Percentiles rank a stretch among this genome's conserved stretches.
Evolutionary conservation across 2,888 invertebrate species (phyloP).

Genomic region (Drosophila vallismaia): DNA sequence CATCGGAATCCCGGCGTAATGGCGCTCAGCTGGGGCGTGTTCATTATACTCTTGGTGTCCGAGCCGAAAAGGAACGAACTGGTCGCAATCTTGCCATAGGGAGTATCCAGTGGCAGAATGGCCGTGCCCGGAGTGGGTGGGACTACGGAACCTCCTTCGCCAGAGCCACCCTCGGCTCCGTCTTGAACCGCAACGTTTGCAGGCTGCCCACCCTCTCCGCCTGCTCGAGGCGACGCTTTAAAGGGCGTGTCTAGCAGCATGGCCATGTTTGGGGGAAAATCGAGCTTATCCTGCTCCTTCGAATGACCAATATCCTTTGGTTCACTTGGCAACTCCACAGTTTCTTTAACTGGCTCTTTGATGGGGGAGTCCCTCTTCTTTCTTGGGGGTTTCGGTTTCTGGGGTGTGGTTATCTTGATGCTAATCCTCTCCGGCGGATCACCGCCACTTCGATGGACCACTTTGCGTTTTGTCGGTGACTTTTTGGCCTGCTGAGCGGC

Average conservation of each 20-base stretch:
- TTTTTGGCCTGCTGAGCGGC: not conserved
- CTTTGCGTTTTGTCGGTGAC: conserved; percentile 4
- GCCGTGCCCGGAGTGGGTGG: conserved; percentile 85
- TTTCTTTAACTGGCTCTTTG: not conserved
- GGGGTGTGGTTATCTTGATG: conserved; percentile 74
- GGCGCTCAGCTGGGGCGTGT: conserved; percentile 85
- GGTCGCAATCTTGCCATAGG: conserved; percentile 65
- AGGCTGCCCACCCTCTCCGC: not conserved
- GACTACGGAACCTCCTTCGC: conserved; percentile 61
- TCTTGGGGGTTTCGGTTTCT: conserved; percentile 48
- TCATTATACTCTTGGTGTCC: conserved; percentile 86
- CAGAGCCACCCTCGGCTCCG: conserved; percentile 53
- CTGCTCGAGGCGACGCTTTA: conserved; percentile 80
- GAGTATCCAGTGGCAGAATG: conserved; percentile 82
- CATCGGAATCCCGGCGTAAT: conserved; percentile 83
- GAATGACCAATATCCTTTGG: not conserved
- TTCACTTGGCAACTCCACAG: not conserved
- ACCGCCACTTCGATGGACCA: not conserved
- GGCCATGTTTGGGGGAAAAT: conserved; percentile 70
- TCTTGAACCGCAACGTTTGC: not conserved
- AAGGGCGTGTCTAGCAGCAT: conserved; percentile 86
- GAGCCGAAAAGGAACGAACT: conserved; percentile 74
- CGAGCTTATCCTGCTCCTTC: conserved; percentile 1
- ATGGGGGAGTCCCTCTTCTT: conserved; percentile 1
- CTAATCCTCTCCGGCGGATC: conserved; percentile 49